Base-by-base conservation (phyloP, 2,888 invertebrate genomes). In the Colostygia pectinataria region DNA sequence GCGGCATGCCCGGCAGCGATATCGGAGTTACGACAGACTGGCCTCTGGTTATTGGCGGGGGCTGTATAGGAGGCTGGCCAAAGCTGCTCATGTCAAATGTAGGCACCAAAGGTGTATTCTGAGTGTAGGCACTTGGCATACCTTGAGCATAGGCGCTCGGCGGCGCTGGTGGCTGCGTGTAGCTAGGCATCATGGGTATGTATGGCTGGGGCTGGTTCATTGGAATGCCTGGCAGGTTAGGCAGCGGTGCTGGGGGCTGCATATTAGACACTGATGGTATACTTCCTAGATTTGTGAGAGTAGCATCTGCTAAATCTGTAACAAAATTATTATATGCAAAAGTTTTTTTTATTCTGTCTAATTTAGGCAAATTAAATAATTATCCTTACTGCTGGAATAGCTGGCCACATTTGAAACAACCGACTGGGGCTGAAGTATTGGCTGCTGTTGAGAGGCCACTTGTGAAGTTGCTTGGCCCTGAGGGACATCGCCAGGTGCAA, bases 1-100 rank as follows among this genome's bases (percentile, higher is more conserved):
- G 94, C 12, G 95, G 95, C 94, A 95, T 94, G 24, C 95, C 95
- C 1, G 95, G 95, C 57, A 95, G 80, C 8, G 93, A 92, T 32
- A 95, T 92, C 0, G 95, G 94, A 0, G 94, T 94, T 20, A 93
- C 92, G 9, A 94, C 91, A 0, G 91, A 85, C 20, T 89, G 64
- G 2, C 87, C 86, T 7, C 72, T 69, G 7, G 80, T 68, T 18
- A 80, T 63, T 2, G 80, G 80, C 8, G 83, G 87, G 1, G 78
- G 82, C 56, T 80, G 82, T 33, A 84, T 74, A 1, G 81, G 74
- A 0, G 82, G 61, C 55, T 74, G 75, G 24, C 73, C 59, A 56
- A 87, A 89, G 59, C 66, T 85, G 56, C 79, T 86, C 82, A 86
- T 85, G 52, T 88, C 88, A 68, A 84, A 89, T 7, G 87, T 89